Percentiles rank a stretch among this genome's conserved stretches.
Conservation (phyloP, 2,113 vertebrate species). For the Pterocles burchelli region DNA sequence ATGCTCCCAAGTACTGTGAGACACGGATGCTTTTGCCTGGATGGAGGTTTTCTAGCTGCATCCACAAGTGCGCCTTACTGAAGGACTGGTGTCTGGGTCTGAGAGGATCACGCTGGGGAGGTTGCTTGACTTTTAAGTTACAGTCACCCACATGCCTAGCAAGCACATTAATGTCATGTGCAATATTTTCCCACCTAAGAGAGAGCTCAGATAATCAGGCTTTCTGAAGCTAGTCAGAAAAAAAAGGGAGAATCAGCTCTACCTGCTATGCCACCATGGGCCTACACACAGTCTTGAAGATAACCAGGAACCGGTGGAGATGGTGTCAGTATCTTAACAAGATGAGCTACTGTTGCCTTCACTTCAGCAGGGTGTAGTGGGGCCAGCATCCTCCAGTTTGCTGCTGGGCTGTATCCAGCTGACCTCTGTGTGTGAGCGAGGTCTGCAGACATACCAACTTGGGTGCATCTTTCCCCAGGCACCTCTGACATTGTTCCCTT, state of each 20-base stretch:
- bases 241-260: not conserved
- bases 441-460: not conserved
- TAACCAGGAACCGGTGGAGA: not conserved
- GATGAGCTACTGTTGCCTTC: not conserved
- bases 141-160: not conserved
- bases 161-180: not conserved
- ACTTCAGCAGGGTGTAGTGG: not conserved
- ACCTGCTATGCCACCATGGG: not conserved
- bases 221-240: not conserved
- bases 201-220: not conserved
- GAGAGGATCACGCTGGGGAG: not conserved
- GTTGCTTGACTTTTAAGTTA: too few species aligned
- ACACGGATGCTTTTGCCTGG: not conserved
- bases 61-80: rapidly evolving
- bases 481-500: not conserved
- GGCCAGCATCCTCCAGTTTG: not conserved
- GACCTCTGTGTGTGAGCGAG: not conserved
- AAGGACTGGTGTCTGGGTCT: not conserved
- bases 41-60: not conserved
- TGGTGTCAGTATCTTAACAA: not conserved
- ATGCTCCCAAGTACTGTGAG: not conserved
- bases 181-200: not conserved
- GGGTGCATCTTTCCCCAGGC: not conserved
- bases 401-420: not conserved
- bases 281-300: not conserved